Percentiles rank a stretch among this genome's conserved stretches.
Evolutionary conservation across 2,797 vertebrate genomes (phyloP).

Genomic region (Pygocentrus nattereri): DNA sequence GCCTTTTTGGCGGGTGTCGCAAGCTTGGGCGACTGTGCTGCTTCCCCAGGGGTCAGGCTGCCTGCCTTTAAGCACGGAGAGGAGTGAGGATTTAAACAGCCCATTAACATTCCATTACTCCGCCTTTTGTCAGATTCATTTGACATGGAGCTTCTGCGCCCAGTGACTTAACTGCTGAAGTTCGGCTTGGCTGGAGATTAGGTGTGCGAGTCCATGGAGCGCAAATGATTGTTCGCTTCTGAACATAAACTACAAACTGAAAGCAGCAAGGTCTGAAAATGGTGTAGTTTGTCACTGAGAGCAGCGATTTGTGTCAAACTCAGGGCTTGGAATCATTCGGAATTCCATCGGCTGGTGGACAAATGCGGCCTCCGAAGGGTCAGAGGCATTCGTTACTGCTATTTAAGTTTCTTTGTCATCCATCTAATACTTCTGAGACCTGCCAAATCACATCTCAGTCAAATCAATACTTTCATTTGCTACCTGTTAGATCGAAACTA

Average conservation of each 20-base stretch:
- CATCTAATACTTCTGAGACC: not conserved
- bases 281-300: not conserved
- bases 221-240: not conserved
- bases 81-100: constrained; percentile 42
- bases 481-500: not conserved
- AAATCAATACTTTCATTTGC: constrained; percentile 8
- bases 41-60: constrained; percentile 40
- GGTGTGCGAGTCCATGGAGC: not conserved
- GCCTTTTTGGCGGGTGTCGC: constrained; percentile 66
- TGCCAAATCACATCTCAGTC: not conserved
- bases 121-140: constrained; percentile 51
- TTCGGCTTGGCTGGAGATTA: not conserved
- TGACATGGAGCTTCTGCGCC: constrained; percentile 22
- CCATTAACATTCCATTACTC: constrained; percentile 47
- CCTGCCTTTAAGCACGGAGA: constrained; percentile 36
- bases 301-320: not conserved
- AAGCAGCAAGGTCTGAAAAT: not conserved
- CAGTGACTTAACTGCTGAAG: not conserved
- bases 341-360: not conserved
- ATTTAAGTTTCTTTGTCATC: not conserved
- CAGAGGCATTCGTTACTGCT: not conserved
- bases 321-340: not conserved
- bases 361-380: not conserved
- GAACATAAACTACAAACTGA: not conserved
- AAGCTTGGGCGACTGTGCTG: constrained; percentile 34